Conservation (phyloP, 2,113 vertebrate species). For the Odontophorus gujanensis region DNA sequence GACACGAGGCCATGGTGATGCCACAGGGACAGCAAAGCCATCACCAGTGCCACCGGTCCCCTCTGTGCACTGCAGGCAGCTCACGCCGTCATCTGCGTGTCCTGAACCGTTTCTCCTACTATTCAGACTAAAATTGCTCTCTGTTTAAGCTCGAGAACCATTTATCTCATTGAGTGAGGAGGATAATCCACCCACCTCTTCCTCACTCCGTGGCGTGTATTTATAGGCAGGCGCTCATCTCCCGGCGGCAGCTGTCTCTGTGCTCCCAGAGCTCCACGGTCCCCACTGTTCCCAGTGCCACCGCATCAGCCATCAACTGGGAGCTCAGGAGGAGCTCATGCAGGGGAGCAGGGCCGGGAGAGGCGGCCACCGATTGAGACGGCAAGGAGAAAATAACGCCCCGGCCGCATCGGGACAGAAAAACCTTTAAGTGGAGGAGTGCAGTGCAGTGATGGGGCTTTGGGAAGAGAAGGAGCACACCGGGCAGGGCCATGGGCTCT, state of each 20-base stretch:
- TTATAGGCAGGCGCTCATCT: constrained; percentile 67
- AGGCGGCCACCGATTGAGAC: not conserved
- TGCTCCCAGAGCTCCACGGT: not conserved
- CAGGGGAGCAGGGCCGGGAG: constrained; percentile 4
- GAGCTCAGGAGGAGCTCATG: constrained; percentile 56
- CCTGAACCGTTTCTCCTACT: constrained; percentile 53
- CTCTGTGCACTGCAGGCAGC: not conserved
- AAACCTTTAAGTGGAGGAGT: not conserved
- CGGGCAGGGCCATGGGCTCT: not conserved
- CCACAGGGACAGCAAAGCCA: not conserved
- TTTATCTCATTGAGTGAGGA: constrained; percentile 75
- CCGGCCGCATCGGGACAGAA: not conserved
- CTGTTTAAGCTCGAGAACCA: constrained; percentile 63
- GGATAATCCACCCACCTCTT: constrained; percentile 72
- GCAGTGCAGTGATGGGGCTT: not conserved
- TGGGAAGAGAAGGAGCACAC: accelerated
- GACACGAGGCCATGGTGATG: accelerated
- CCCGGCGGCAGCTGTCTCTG: not conserved
- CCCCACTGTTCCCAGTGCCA: not conserved
- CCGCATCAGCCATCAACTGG: constrained; percentile 1
- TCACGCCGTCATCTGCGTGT: not conserved
- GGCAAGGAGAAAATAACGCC: not conserved
- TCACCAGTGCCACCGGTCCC: not conserved
- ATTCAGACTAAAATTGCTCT: constrained; percentile 66
- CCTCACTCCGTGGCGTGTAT: constrained; percentile 66